Base-by-base conservation (phyloP, 23 tunicate species). In the Pegea sp. region DNA sequence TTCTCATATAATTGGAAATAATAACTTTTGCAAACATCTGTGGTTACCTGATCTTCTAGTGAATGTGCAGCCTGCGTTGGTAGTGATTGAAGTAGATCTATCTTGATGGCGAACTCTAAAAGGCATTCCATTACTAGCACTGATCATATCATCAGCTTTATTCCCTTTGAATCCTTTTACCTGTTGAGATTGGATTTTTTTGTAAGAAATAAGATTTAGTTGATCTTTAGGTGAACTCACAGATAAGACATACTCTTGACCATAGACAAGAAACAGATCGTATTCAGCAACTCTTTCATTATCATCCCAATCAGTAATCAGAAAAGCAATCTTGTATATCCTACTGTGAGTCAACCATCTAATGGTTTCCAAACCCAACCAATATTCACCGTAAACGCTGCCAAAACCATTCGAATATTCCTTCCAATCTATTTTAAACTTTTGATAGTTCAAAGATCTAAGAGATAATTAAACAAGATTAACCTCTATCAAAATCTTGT, bases 371-470 rank as follows among this genome's bases (percentile, higher is more conserved):
- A 84, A 34, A 1, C 95, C 95, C 19, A 84, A 34, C 95, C 95
- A 84, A 49, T 60, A 63, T 53, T 84, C 95, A 1, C 84, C 84
- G 42, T 60, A 84, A 5, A 84, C 65, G 34, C 63, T 78, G 4
- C 95, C 95, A 64, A 84, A 84, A 24, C 95, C 95, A 18, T 68
- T 46, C 29, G 38, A 42, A 56, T 84, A 84, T 11, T 84, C 76
- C 42, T 48, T n/a, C 63, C 48, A 49, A 22, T 26, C 92, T 78
- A 38, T 38, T 38, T 38, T 8, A 8, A 8, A 38, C 46, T 38
- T 38, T 38, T 38, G 46, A 38, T 11, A 38, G 16, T 8, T 38
- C 11, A 11, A 38, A 38, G 11, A 8, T 8, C 46, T 38, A 38
- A 38, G 46, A 38, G 11, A 8, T 38, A 38, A 16, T 38, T 38